phyloP scores from a whole-genome alignment of 2,888 invertebrate genomes.

The Hybos culiciformis region DNA sequence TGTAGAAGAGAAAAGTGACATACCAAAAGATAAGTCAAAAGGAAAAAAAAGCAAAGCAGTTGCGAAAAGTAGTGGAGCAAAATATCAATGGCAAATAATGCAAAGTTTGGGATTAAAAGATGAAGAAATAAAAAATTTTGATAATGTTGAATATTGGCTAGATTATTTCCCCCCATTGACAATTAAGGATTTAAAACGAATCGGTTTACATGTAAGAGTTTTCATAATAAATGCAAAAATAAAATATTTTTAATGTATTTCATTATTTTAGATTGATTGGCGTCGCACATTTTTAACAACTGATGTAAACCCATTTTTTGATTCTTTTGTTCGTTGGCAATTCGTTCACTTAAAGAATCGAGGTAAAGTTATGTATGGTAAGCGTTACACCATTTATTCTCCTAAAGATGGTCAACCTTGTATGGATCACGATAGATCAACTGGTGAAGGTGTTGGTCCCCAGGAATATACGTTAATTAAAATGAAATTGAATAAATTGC shows the following conservation, averaged over 20 bases:
- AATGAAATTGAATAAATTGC: slow-evolving; percentile 57
- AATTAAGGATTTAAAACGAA: slow-evolving; percentile 67
- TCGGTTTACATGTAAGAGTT: slow-evolving; percentile 74
- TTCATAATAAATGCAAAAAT: background rate
- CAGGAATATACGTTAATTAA: slow-evolving; percentile 97
- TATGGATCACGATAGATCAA: slow-evolving; percentile 96
- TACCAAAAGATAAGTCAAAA: slow-evolving; percentile 72
- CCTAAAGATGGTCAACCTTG: slow-evolving; percentile 96
- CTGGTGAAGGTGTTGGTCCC: slow-evolving; percentile 95
- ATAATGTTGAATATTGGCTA: slow-evolving; percentile 86
- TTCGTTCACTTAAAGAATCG: slow-evolving; percentile 70
- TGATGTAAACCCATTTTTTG: slow-evolving; percentile 92
- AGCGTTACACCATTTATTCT: slow-evolving; percentile 91
- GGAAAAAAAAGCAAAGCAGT: slow-evolving; percentile 94
- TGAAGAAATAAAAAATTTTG: slow-evolving; percentile 86
- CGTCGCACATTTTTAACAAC: slow-evolving; percentile 96
- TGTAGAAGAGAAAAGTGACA: slow-evolving; percentile 43
- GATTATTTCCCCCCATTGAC: slow-evolving; percentile 90
- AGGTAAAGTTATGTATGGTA: slow-evolving; percentile 91
- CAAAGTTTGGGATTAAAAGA: slow-evolving; percentile 75
- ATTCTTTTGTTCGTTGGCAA: slow-evolving; percentile 97
- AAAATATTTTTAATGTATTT: slow-evolving; percentile 1
- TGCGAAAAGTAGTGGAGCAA: slow-evolving; percentile 77
- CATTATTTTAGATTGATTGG: slow-evolving; percentile 77
- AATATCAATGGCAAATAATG: slow-evolving; percentile 99